Evolutionary conservation across 1,140 invertebrate species (phyloP).

Genomic region (Stegodyphus mimosarum): DNA sequence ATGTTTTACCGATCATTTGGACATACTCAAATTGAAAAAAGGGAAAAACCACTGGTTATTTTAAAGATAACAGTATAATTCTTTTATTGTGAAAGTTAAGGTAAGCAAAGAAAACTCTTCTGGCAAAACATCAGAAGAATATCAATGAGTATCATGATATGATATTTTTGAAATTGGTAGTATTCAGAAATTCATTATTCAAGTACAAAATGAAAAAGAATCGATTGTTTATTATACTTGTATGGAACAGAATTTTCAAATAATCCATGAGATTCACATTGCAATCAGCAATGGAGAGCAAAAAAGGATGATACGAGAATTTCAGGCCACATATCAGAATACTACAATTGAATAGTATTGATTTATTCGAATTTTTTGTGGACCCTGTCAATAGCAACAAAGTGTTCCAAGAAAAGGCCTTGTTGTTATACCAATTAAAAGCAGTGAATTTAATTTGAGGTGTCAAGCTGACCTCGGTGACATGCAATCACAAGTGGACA

Average conservation of each 20-base stretch:
- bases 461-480: no score
- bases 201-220: conserved; percentile 1
- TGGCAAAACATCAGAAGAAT: not conserved
- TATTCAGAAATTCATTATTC: not conserved
- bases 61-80: not conserved
- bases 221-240: conserved; percentile 3
- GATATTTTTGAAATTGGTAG: not conserved
- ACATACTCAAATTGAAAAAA: conserved; percentile 2
- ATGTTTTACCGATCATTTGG: conserved; percentile 5
- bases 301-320: no score
- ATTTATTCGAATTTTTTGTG: no score
- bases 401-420: no score
- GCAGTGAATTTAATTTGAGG: no score
- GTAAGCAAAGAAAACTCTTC: not conserved
- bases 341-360: no score
- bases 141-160: conserved; percentile 3
- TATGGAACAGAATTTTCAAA: conserved; percentile 16
- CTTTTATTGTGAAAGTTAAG: not conserved
- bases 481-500: no score
- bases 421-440: no score
- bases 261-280: not conserved
- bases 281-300: not conserved
- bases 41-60: not conserved
- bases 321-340: no score
- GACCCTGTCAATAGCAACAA: no score